A percentile compares a stretch with the other conserved stretches of the same genome.
Evolutionary conservation across 2,888 invertebrate species (phyloP).

Genomic region (Agonopterix alstromeriana): DNA sequence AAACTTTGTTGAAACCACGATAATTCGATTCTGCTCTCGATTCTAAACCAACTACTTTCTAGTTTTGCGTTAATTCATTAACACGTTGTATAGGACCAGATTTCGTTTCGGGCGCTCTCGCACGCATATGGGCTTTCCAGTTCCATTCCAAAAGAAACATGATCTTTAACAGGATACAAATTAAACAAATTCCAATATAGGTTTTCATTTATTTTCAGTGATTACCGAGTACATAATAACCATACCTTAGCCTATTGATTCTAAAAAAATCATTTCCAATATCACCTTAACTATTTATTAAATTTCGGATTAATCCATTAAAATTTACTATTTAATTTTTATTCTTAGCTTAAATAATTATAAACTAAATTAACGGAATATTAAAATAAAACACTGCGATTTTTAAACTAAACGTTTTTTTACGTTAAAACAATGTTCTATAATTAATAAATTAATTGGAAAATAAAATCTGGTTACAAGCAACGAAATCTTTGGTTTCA

Average conservation of each 20-base stretch:
- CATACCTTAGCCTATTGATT: conserved; percentile 73
- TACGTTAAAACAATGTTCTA: conserved; percentile 19
- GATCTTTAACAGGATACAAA: too few species aligned
- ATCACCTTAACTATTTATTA: conserved; percentile 72
- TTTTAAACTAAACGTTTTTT: conserved; percentile 19
- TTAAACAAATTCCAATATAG: conserved; percentile 21
- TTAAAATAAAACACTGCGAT: conserved; percentile 20
- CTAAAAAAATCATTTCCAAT: conserved; percentile 77
- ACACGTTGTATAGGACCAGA: too few species aligned
- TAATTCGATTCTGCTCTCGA: too few species aligned
- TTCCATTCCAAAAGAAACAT: too few species aligned
- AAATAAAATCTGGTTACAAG: conserved; percentile 5
- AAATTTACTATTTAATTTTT: conserved; percentile 57
- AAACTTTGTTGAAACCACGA: too few species aligned
- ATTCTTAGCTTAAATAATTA: conserved; percentile 41
- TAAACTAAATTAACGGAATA: conserved; percentile 22
- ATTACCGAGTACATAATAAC: conserved; percentile 76
- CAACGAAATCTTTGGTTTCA: conserved; percentile 32
- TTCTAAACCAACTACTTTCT: too few species aligned
- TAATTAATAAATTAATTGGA: conserved; percentile 8
- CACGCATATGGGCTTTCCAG: too few species aligned
- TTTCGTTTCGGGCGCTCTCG: too few species aligned
- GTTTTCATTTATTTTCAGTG: conserved; percentile 73
- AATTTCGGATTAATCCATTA: conserved; percentile 68
- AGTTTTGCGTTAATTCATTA: too few species aligned